phyloP scores from a whole-genome alignment of 2,113 vertebrate genomes.

The Lampris megalopsis region DNA sequence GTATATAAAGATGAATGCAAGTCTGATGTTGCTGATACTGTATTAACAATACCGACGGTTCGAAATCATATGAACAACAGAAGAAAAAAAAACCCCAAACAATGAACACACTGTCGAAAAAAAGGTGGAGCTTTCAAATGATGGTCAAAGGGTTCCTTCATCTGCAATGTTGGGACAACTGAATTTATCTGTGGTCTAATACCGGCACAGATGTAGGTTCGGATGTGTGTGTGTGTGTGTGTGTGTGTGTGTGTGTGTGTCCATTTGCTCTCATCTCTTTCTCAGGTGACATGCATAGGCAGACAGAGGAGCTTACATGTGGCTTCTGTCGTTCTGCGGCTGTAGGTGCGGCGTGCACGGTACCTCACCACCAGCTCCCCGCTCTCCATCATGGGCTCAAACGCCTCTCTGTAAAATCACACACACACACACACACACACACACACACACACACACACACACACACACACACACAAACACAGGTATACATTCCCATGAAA shows the following conservation, averaged over 20 bases:
- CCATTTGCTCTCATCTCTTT: background rate
- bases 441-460: background rate
- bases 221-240: background rate
- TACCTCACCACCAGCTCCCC: slow-evolving; percentile 93
- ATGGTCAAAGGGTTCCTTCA: background rate
- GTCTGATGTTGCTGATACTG: too few relatives aligned
- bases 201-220: slow-evolving; percentile 32
- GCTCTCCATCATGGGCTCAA: slow-evolving; percentile 90
- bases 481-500: background rate
- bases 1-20: too few relatives aligned
- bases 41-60: too few relatives aligned
- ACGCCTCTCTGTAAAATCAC: slow-evolving; percentile 84
- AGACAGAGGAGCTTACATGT: slow-evolving; percentile 83
- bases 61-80: too few relatives aligned
- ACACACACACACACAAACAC: background rate
- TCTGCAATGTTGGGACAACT: background rate
- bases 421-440: background rate
- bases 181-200: background rate
- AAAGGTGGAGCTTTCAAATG: background rate
- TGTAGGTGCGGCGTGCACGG: slow-evolving; percentile 89
- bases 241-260: too few relatives aligned
- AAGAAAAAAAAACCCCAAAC: too few relatives aligned
- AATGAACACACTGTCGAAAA: too few relatives aligned
- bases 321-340: slow-evolving; percentile 89
- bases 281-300: background rate